A percentile compares a stretch with the other conserved stretches of the same genome.
Conservation (phyloP, 2,797 vertebrate genomes). For the Phylloscopus collybita region DNA sequence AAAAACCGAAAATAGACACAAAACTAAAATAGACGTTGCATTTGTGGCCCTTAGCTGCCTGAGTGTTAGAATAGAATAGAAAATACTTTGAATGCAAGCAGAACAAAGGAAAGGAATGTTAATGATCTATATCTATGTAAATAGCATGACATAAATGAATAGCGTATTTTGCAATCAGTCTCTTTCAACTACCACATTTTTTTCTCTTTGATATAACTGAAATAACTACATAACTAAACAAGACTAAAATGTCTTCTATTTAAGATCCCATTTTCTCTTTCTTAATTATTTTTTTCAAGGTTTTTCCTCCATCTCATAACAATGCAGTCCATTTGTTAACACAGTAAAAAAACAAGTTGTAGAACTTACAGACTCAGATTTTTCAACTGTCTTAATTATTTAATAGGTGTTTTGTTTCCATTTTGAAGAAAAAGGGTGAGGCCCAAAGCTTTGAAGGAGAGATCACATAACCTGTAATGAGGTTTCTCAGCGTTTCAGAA, state of each 20-base stretch:
- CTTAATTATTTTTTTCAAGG: neutral
- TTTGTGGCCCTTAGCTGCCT: slow-evolving; percentile 39
- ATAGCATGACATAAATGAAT: slow-evolving; percentile 19
- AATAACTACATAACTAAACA: neutral
- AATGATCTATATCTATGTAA: slow-evolving; percentile 45
- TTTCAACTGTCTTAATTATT: neutral
- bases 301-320: neutral
- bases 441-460: neutral
- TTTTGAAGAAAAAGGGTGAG: neutral
- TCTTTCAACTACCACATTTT: neutral
- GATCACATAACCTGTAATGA: neutral
- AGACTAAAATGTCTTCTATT: neutral
- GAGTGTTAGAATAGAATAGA: slow-evolving; percentile 15
- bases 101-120: slow-evolving; percentile 35
- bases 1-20: neutral
- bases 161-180: slow-evolving; percentile 13
- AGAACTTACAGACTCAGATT: neutral
- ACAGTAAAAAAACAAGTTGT: neutral
- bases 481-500: neutral
- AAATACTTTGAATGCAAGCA: slow-evolving; percentile 30
- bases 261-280: neutral
- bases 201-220: neutral
- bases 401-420: slow-evolving; percentile 8
- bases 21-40: slow-evolving; percentile 7
- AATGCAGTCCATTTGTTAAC: neutral